Base-by-base conservation (phyloP, 2,797 vertebrate species). In the Acipenser oxyrinchus region DNA sequence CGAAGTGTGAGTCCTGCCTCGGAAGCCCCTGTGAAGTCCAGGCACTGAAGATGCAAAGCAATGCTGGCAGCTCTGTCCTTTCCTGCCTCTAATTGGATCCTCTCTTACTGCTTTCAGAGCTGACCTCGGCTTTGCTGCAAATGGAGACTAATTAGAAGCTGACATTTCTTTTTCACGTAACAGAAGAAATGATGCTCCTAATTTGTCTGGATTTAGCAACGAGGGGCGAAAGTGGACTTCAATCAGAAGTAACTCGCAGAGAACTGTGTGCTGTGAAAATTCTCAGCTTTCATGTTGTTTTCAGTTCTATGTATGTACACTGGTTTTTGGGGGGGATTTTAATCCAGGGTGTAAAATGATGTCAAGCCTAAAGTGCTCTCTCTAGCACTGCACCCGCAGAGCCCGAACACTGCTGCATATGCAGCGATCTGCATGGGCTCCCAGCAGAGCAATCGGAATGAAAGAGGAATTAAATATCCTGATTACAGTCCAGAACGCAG, bases 121-220 rank as follows among this genome's bases (percentile, higher is more conserved):
- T 68, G 63, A 51, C 49, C 58, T 64, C 15, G 57, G 51, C 66
- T 49, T 69, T 62, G 53, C 61, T 50, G 59, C 55, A 55, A 66
- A 50, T 66, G 62, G 57, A 66, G 70, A 49, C 15, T 52, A 65
- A 60, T 66, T 51, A 64, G 53, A 60, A 10, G 48, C 37, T 74
- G 66, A 68, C 53, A 62, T 69, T 66, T 66, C 51, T 72, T 62
- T 51, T 72, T 48, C 60, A 13, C n/a, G 48, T 60, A 73, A 64
- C 69, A 64, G 64, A 66, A 60, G 69, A 61, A 60, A 58, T 64
- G 57, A 57, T 68, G 23, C 64, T 66, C 67, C 67, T 60, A 63
- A 66, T 59, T 37, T 69, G 57, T 71, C 57, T 65, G 66, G 10
- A 51, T 58, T 58, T 57, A 62, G 23, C 23, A 37, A 37, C 23